These are phyloP conservation scores for Dunckerocampus dactyliophorus DNA, from an alignment of 2,113 vertebrate genomes.

Conservation along the genomic window DNA sequence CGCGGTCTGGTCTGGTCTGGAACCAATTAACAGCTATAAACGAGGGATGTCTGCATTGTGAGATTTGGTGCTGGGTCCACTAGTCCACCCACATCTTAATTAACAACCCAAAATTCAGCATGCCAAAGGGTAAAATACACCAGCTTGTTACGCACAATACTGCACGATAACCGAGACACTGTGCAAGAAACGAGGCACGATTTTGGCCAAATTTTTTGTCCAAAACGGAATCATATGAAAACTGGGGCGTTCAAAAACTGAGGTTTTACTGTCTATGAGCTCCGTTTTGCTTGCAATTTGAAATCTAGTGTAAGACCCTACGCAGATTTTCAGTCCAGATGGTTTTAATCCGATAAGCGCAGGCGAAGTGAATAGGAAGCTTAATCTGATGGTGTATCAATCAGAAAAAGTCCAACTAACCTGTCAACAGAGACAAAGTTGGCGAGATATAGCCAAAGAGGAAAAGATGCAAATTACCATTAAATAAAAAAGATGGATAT, in stretches of 20 bases:
- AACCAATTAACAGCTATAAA: too few species aligned
- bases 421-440: slow-evolving; percentile 31
- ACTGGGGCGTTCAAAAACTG: too few species aligned
- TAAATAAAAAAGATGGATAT: slow-evolving; percentile 13
- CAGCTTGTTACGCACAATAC: too few species aligned
- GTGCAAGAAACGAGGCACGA: too few species aligned
- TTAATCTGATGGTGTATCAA: slow-evolving; percentile 51
- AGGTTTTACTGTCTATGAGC: neutral
- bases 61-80: neutral
- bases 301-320: neutral
- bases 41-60: neutral
- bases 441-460: slow-evolving; percentile 2
- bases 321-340: slow-evolving; percentile 13
- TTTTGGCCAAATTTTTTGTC: too few species aligned
- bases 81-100: too few species aligned
- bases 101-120: too few species aligned
- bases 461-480: slow-evolving; percentile 30
- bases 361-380: slow-evolving; percentile 17
- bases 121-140: too few species aligned
- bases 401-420: slow-evolving; percentile 29
- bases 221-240: too few species aligned
- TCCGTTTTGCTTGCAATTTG: neutral
- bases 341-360: slow-evolving; percentile 36
- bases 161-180: too few species aligned
- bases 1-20: too few species aligned